Base-by-base conservation (phyloP, 30 jellyfish, hydroid and myxozoan genomes). In the Clytia hemisphaerica region DNA sequence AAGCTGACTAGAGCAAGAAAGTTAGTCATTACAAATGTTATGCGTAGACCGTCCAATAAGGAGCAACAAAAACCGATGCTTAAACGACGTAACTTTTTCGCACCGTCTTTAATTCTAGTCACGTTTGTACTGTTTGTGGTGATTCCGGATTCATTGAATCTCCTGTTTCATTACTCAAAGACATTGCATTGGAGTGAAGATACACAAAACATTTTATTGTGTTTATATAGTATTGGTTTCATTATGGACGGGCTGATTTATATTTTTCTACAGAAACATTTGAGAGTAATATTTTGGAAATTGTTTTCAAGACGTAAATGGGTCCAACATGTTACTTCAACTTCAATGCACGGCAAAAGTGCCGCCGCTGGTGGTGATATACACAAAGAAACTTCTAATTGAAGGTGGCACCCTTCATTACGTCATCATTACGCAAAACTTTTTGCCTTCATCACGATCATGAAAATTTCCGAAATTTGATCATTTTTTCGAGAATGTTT, bases 41-140 rank as follows among this genome's bases (percentile, higher is more conserved):
- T n/a, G n/a, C n/a, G n/a, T n/a, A n/a, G n/a, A n/a, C n/a, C n/a
- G n/a, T n/a, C n/a, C n/a, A n/a, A n/a, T n/a, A n/a, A n/a, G n/a
- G n/a, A n/a, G n/a, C n/a, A n/a, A n/a, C n/a, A n/a, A n/a, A n/a
- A n/a, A n/a, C n/a, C n/a, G n/a, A n/a, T n/a, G n/a, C n/a, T 60
- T 12, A 60, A 33, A 15, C 7, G 15, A 30, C 21, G 71, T 16
- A 61, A 61, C 63, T 61, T 61, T 29, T 61, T 61, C 63, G 75
- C 64, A 34, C 75, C 75, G 30, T 61, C 63, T 61, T 61, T 61
- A 3, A 61, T 61, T 37, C 31, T 61, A 64, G 38, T 61, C 61
- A 31, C 75, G 31, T 61, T 61, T 36, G 64, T 61, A 19, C 15
- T 61, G 6, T 61, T 61, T 37, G 62, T 6, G 29, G 21, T 61